A percentile compares a stretch with the other conserved stretches of the same genome.
phyloP scores from a whole-genome alignment of 1,140 invertebrate species.

The Zaprionus davidi region DNA sequence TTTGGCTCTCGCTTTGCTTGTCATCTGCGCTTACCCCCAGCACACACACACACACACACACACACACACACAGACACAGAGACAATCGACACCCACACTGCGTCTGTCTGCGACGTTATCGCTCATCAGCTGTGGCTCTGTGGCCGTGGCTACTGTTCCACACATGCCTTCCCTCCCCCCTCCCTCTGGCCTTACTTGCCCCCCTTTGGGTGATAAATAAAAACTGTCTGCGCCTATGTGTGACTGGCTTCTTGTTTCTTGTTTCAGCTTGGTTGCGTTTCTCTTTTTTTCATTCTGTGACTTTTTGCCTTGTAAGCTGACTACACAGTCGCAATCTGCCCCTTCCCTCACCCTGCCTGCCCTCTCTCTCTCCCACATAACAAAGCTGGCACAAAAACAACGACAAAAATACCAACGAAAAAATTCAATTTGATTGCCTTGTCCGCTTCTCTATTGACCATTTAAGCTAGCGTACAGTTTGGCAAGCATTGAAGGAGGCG shows the following conservation, averaged over 20 bases:
- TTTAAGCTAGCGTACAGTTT: conserved; percentile 52
- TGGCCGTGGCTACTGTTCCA: conserved; percentile 26
- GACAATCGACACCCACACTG: conserved; percentile 31
- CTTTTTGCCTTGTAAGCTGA: conserved; percentile 65
- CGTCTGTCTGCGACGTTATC: conserved; percentile 53
- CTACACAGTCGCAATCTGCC: conserved; percentile 18
- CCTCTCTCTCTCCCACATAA: conserved; percentile 53
- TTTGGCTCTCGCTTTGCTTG: conserved; percentile 33
- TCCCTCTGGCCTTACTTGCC: background rate
- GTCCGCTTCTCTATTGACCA: conserved; percentile 61
- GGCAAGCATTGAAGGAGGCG: background rate
- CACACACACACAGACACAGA: background rate
- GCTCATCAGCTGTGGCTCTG: conserved; percentile 49
- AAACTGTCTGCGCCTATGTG: conserved; percentile 81
- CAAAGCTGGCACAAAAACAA: conserved; percentile 24
- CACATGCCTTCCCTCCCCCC: background rate
- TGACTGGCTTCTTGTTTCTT: conserved; percentile 38
- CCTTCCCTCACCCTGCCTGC: background rate
- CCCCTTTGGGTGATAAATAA: conserved; percentile 72
- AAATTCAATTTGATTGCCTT: conserved; percentile 75
- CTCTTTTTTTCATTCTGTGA: conserved; percentile 28
- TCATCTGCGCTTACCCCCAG: conserved; percentile 44
- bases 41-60: conserved; percentile 2
- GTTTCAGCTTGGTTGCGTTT: background rate
- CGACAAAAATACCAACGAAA: conserved; percentile 39